Conservation (phyloP, 92 coral and sea anemone species). For the Porites lobata region DNA sequence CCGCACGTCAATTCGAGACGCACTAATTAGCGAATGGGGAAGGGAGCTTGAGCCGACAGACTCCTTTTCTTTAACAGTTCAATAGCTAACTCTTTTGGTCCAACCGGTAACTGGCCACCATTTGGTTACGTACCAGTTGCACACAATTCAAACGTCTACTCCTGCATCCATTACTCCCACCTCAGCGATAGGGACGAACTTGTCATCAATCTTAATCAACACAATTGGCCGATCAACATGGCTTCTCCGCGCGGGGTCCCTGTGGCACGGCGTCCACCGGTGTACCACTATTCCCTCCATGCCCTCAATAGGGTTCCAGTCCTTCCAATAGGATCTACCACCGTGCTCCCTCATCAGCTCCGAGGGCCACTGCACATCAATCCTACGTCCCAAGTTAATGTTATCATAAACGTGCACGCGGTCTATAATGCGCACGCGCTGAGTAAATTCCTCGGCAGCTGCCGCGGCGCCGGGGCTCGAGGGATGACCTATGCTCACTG, state of each 20-base stretch:
- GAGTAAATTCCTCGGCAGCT: conserved; percentile 72
- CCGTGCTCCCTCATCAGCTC: conserved; percentile 89
- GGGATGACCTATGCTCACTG: conserved; percentile 65
- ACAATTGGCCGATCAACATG: conserved; percentile 86
- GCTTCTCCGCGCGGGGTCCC: conserved; percentile 80
- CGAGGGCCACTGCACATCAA: conserved; percentile 93
- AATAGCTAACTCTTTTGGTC: too few species aligned
- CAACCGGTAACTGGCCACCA: too few species aligned
- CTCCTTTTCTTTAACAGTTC: too few species aligned
- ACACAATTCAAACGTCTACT: conserved; percentile 58
- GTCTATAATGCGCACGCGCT: conserved; percentile 81
- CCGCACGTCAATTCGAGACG: too few species aligned
- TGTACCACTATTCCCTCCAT: conserved; percentile 90
- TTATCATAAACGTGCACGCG: conserved; percentile 77
- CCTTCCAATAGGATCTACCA: conserved; percentile 83
- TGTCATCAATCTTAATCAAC: conserved; percentile 82
- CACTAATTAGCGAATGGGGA: too few species aligned
- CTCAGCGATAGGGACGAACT: conserved; percentile 87
- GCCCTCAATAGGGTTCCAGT: conserved; percentile 89
- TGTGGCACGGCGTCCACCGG: conserved; percentile 84
- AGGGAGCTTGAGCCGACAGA: too few species aligned
- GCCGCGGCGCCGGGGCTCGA: conserved; percentile 64
- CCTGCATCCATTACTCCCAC: conserved; percentile 79
- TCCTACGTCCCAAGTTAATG: conserved; percentile 80
- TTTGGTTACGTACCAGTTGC: not conserved